A percentile compares a stretch with the other conserved stretches of the same genome.
These are phyloP conservation scores for Leucozona laternaria DNA, from an alignment of 2,888 invertebrate species.

Conservation along the genomic window DNA sequence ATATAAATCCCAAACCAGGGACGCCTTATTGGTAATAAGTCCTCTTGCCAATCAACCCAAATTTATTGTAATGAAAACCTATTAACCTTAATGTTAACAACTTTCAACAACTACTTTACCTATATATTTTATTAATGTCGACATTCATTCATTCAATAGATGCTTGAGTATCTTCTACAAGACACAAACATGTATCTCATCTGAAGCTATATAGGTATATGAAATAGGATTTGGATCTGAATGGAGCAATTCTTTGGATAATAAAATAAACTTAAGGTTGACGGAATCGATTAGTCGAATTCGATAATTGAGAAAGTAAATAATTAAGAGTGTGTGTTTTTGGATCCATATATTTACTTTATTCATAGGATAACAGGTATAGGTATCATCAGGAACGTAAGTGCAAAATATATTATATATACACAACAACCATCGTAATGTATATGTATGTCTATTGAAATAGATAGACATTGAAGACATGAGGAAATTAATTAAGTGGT, in stretches of 20 bases:
- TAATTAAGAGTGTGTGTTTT: slow-evolving; percentile 13
- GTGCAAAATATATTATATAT: neutral
- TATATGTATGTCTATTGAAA: neutral
- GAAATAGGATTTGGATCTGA: neutral
- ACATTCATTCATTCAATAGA: slow-evolving; percentile 17
- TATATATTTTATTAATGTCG: slow-evolving; percentile 44
- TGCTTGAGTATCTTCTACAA: neutral
- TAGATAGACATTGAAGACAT: slow-evolving; percentile 18
- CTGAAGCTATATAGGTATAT: neutral
- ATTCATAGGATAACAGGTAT: neutral
- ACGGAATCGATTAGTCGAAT: slow-evolving; percentile 57
- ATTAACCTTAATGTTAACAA: slow-evolving; percentile 70
- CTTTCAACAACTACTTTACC: slow-evolving; percentile 59
- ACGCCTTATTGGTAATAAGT: slow-evolving; percentile 17
- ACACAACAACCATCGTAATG: neutral
- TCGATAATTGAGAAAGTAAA: slow-evolving; percentile 60
- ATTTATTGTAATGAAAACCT: slow-evolving; percentile 67
- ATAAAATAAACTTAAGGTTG: slow-evolving; percentile 48
- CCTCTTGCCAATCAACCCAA: slow-evolving; percentile 59
- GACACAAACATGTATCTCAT: neutral
- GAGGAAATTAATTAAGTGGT: slow-evolving; percentile 65
- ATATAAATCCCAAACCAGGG: neutral
- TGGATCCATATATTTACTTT: neutral
- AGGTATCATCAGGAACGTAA: too few species aligned
- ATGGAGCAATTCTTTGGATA: neutral